Conservation (phyloP, 2,797 vertebrate genomes). For the Todus mexicanus region DNA sequence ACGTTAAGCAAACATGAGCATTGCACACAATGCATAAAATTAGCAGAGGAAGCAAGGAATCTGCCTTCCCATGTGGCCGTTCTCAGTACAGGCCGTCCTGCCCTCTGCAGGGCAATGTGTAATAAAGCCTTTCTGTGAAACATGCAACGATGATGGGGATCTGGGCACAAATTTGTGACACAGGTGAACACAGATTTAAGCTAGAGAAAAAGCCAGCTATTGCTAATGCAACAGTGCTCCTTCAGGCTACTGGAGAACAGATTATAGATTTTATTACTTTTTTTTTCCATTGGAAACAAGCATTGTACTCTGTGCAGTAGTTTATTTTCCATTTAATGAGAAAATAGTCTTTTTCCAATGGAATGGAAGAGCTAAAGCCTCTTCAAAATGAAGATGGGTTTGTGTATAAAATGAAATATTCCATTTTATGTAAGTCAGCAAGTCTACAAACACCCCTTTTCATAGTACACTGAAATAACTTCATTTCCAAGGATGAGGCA, state of each 20-base stretch:
- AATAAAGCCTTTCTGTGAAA: neutral
- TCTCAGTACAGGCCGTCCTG: accelerated
- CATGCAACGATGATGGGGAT: neutral
- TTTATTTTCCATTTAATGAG: neutral
- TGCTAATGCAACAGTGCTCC: neutral
- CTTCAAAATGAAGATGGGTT: neutral
- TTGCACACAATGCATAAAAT: accelerated
- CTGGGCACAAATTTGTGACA: accelerated
- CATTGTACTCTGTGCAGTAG: neutral
- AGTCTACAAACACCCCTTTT: neutral
- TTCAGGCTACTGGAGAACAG: neutral
- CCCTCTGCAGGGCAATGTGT: accelerated
- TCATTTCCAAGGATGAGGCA: neutral
- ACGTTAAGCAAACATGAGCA: neutral
- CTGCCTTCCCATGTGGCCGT: accelerated
- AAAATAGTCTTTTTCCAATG: neutral
- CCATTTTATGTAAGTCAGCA: neutral
- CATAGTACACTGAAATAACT: neutral
- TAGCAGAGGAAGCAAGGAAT: neutral
- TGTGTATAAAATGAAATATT: neutral
- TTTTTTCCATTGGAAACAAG: neutral
- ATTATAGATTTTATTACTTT: neutral
- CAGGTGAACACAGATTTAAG: neutral
- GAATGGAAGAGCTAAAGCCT: neutral
- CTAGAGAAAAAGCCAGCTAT: neutral